phyloP scores from a whole-genome alignment of 2,888 invertebrate genomes.

The Clusia tigrina region DNA sequence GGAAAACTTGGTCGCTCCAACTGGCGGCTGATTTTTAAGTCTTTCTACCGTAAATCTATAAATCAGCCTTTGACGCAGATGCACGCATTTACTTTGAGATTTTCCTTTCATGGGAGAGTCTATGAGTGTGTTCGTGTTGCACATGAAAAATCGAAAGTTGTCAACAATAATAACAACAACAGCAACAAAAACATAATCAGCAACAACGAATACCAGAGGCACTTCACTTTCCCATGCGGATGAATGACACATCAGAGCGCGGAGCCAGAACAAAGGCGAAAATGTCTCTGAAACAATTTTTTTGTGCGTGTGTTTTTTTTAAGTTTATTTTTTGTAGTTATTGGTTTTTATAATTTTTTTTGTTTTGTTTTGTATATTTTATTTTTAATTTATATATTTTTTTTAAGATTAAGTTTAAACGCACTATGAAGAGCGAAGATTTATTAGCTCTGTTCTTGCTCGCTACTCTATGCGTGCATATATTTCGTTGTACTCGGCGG shows the following conservation, averaged over 20 bases:
- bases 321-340: not conserved
- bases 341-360: not conserved
- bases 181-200: not conserved
- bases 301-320: not conserved
- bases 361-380: not conserved
- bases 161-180: slow-evolving; percentile 26
- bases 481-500: slow-evolving; percentile 10
- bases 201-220: not conserved
- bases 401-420: slow-evolving; percentile 7
- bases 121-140: slow-evolving; percentile 34
- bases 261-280: not conserved
- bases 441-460: slow-evolving; percentile 23
- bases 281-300: not conserved
- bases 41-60: slow-evolving; percentile 20
- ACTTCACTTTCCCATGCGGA: not conserved
- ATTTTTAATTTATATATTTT: too few relatives aligned
- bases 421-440: slow-evolving; percentile 31
- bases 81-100: slow-evolving; percentile 21
- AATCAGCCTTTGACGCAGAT: slow-evolving; percentile 4
- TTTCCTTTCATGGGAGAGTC: slow-evolving; percentile 27
- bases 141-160: slow-evolving; percentile 44
- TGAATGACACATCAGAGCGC: not conserved
- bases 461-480: too few relatives aligned
- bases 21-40: too few relatives aligned
- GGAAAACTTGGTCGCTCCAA: too few relatives aligned